Base-by-base conservation (phyloP, 2,797 vertebrate genomes). In the Megaceryle alcyon region DNA sequence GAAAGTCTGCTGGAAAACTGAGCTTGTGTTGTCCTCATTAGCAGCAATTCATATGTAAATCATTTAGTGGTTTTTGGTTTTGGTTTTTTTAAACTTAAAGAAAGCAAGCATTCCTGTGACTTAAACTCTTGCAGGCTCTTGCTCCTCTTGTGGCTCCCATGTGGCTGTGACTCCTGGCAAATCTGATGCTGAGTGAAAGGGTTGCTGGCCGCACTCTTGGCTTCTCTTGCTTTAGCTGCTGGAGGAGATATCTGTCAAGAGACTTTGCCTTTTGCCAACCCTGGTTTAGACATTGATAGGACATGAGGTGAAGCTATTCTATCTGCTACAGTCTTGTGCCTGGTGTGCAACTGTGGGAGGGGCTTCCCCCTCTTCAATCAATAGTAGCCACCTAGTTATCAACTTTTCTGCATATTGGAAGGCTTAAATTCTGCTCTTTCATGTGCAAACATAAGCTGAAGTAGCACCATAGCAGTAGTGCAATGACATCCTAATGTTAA, bases 11-110 rank as follows among this genome's bases (percentile, higher is more conserved):
- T 96, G 80, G 85, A 94, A 95, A 94, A 92, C 77, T 65, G 80
- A 93, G 86, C 80, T 72, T 37, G 63, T 80, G 83, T 92, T 92
- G 94, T 95, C 95, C 94, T 97, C 95, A 95, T 97, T 94, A 96
- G 96, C 86, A 92, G 95, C 90, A 95, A 97, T 97, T 97, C 96
- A 97, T 96, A 96, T 97, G 96, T 94, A 97, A 97, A 97, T 97
- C 48, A 41, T 77, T 78, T 86, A 88, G 80, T 88, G 6, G 49
- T 46, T 19, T 35, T 41, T 21, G 37, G 70, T 39, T 65, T 70
- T 49, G 22, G 11, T 48, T 48, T 23, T 39, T 71, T 71, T 57
- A 46, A 46, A 90, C 71, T 75, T 94, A 35, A 86, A 92, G 91
- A 64, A 95, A 91, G 91, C 29, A 95, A 92, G 81, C 3, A 0